Conservation (phyloP, 2,888 invertebrate genomes). For the Epinotia demarniana region DNA sequence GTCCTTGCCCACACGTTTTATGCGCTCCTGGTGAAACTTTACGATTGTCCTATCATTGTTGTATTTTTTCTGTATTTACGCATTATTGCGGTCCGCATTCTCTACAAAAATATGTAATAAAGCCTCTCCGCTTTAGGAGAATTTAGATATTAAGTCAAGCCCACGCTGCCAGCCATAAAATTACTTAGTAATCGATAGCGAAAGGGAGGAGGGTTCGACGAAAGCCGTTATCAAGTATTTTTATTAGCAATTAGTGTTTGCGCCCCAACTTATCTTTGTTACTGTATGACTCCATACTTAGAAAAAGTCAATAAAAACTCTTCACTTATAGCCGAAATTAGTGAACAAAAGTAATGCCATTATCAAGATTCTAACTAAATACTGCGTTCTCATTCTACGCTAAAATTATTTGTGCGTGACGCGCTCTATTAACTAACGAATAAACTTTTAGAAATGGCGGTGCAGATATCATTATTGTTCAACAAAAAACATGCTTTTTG, state of each 20-base stretch:
- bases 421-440: constrained; percentile 34
- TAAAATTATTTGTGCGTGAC: constrained; percentile 39
- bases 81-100: constrained; percentile 40
- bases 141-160: constrained; percentile 42
- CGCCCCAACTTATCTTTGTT: background rate
- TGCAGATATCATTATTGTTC: constrained; percentile 15
- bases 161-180: constrained; percentile 36
- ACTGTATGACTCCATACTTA: background rate
- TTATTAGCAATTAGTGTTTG: constrained; percentile 13
- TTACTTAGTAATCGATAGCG: constrained; percentile 27
- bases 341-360: constrained; percentile 10
- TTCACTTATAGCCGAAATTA: background rate
- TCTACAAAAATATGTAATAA: constrained; percentile 38
- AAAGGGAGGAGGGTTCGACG: constrained; percentile 13
- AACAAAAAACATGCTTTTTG: background rate
- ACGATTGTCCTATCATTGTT: constrained; percentile 49
- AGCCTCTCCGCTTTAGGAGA: constrained; percentile 26
- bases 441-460: constrained; percentile 28
- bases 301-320: background rate
- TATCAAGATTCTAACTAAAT: constrained; percentile 22
- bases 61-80: constrained; percentile 46
- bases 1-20: constrained; percentile 21
- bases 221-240: constrained; percentile 17
- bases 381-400: constrained; percentile 15
- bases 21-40: constrained; percentile 48